Evolutionary conservation across 37 sponge, comb jelly and placozoan genomes (phyloP).

Genomic region (Diacarnus erythraeanus): DNA sequence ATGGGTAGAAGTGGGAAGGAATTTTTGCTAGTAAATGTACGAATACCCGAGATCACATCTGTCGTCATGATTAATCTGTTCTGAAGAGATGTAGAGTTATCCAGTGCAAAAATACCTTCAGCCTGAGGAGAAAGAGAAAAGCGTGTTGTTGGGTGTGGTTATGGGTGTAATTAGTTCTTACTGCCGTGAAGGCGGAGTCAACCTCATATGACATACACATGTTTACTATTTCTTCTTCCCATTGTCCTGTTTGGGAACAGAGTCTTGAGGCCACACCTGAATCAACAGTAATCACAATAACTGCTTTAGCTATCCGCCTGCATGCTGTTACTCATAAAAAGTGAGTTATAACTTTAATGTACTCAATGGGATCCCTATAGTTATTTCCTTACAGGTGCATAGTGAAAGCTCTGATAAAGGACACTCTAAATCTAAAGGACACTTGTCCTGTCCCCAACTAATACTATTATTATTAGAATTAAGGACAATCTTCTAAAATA

Average conservation of each 20-base stretch:
- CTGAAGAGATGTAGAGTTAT: not conserved
- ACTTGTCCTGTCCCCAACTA: too few relatives aligned
- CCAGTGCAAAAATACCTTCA: not conserved
- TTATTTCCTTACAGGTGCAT: too few relatives aligned
- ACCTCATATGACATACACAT: conserved; percentile 1
- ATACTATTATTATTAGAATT: too few relatives aligned
- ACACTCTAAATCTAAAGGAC: too few relatives aligned
- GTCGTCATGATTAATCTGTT: not conserved
- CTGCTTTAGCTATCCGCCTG: too few relatives aligned
- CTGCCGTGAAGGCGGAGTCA: not conserved
- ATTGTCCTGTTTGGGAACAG: not conserved
- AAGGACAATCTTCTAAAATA: too few relatives aligned
- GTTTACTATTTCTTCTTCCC: not conserved
- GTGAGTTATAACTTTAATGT: too few relatives aligned
- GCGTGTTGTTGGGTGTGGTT: not conserved
- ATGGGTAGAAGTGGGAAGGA: conserved; percentile 23
- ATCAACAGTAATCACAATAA: too few relatives aligned
- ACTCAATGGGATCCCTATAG: too few relatives aligned
- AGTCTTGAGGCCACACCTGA: too few relatives aligned
- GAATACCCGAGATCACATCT: not conserved
- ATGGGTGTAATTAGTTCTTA: not conserved
- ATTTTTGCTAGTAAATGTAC: not conserved
- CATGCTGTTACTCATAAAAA: too few relatives aligned
- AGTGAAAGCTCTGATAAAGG: too few relatives aligned
- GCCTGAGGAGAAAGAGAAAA: not conserved